phyloP scores from a whole-genome alignment of 1,140 invertebrate species.

The Ericerus pela region DNA sequence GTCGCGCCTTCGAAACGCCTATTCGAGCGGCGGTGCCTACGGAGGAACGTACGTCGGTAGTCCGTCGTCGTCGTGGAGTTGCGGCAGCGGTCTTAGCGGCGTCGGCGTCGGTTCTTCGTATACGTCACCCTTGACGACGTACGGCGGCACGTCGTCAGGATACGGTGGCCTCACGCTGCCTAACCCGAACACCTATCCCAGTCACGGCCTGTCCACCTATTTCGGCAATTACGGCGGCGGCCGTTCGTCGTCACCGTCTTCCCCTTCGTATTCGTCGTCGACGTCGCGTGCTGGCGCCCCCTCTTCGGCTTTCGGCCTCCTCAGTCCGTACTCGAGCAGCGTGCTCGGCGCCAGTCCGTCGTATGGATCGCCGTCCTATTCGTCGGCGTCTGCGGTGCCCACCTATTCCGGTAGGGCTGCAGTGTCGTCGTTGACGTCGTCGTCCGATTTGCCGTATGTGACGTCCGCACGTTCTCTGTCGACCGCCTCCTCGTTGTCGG shows the following conservation, averaged over 20 bases:
- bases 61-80: neutral
- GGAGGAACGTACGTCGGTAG: conserved; percentile 1
- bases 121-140: conserved; percentile 30
- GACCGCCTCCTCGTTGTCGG: conserved; percentile 19
- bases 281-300: conserved; percentile 12
- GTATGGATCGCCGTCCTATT: neutral
- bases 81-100: too few species aligned
- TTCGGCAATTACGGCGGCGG: conserved; percentile 21
- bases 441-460: neutral
- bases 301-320: conserved; percentile 1
- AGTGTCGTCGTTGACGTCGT: neutral
- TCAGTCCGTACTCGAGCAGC: neutral
- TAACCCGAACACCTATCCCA: conserved; percentile 26
- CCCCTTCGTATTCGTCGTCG: neutral
- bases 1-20: conserved; percentile 15
- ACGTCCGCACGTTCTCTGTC: conserved; percentile 16
- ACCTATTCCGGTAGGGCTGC: too few species aligned
- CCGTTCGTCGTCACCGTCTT: conserved; percentile 16
- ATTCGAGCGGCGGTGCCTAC: conserved; percentile 12
- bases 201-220: conserved; percentile 29
- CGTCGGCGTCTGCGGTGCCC: neutral
- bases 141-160: conserved; percentile 44
- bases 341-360: neutral
- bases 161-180: conserved; percentile 43
- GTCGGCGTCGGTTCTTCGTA: too few species aligned